Evolutionary conservation across 2,888 invertebrate species (phyloP), one percentile per base, ranked within the genome.

Genomic region (Lithophane leautieri): DNA sequence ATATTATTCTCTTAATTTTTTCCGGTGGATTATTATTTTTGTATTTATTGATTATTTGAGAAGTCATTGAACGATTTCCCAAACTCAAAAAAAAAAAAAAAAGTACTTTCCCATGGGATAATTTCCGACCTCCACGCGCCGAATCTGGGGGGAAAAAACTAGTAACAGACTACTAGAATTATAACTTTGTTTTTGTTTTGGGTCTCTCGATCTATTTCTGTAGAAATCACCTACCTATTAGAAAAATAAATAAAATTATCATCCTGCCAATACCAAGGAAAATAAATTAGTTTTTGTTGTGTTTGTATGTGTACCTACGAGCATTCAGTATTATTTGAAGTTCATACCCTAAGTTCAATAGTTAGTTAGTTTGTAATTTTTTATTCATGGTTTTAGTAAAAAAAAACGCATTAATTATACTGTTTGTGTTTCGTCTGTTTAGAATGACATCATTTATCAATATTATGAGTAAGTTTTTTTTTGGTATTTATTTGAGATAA

Each of bases 271-370:
- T 11, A 7, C 4, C 12, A 70, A 14, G 56, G 7, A 71, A 71
- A 56, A 25, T 16, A 58, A 40, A 72, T 34, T 44, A 19, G 28
- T 28, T 74, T n/a, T 76, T 76, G 22, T 77, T 40, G 0, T 74
- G 25, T 28, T 19, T 52, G 9, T 19, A 25, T 22, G 52, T 25
- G 47, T 34, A n/a, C n/a, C 3, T 28, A 3, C 28, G 3, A 28
- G 0, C 4, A n/a, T 19, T 11, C 16, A 54, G 9, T 0, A 44
- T 16, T 4, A 44, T 19, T n/a, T 9, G 4, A 16, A 19, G 7
- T 16, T 16, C 47, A 1, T 65, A 47, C 28, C 16, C 16, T n/a
- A 63, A 65, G 25, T 56, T 22, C 66, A 71, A 52, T 8, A 67
- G 12, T 19, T 1, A 54, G 52, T 12, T n/a, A 12, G 16, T 19